Conservation (phyloP, 2,113 vertebrate genomes). For the Crotalus helleri region DNA sequence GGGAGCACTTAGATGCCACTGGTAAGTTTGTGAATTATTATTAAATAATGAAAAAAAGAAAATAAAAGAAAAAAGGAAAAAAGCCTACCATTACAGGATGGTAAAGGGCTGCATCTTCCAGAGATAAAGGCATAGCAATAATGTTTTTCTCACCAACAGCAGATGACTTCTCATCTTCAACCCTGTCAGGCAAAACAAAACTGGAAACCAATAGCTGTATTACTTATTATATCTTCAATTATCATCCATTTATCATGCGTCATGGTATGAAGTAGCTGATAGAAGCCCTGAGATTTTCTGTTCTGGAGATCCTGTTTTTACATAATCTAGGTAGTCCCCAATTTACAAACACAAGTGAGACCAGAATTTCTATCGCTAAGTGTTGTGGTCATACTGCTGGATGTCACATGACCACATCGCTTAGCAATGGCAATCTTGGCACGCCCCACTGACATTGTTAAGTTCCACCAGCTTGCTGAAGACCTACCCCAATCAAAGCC, state of each 20-base stretch:
- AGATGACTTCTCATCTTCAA: background rate
- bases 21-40: background rate
- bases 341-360: background rate
- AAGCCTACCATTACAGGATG: constrained; percentile 4
- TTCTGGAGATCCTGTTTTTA: background rate
- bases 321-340: background rate
- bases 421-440: background rate
- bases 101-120: constrained; percentile 18
- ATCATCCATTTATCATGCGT: background rate
- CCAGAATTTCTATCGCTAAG: background rate
- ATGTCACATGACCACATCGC: background rate
- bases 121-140: background rate
- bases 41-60: background rate
- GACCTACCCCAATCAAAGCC: background rate
- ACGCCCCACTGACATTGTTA: background rate
- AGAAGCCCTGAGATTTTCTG: background rate
- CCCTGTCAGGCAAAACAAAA: constrained; percentile 13
- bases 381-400: background rate
- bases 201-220: constrained; percentile 9
- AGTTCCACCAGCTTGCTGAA: background rate
- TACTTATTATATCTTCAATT: background rate
- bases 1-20: background rate
- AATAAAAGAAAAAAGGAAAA: background rate
- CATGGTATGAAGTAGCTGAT: background rate
- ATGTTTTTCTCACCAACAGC: background rate